A percentile compares a stretch with the other conserved stretches of the same genome.
phyloP scores from a whole-genome alignment of 2,888 invertebrate genomes.

The Heliothis peltigera region DNA sequence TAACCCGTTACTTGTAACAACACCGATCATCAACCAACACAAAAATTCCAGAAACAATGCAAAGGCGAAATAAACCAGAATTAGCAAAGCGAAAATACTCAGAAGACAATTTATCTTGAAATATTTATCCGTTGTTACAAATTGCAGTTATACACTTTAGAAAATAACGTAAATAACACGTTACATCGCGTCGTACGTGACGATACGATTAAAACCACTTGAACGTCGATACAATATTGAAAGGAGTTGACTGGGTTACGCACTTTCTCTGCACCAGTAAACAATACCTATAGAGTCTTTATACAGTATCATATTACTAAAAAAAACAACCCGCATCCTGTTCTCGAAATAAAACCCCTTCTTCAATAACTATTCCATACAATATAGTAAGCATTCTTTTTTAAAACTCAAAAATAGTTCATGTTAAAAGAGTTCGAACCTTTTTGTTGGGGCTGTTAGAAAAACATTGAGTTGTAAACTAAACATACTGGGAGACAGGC shows the following conservation, averaged over 20 bases:
- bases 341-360: slow-evolving; percentile 63
- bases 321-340: slow-evolving; percentile 75
- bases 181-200: slow-evolving; percentile 46
- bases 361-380: slow-evolving; percentile 16
- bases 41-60: slow-evolving; percentile 4
- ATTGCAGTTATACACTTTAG: slow-evolving; percentile 33
- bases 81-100: slow-evolving; percentile 10
- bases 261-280: slow-evolving; percentile 54
- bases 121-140: slow-evolving; percentile 17
- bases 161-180: slow-evolving; percentile 60
- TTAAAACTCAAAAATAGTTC: slow-evolving; percentile 31
- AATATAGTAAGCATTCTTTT: slow-evolving; percentile 28
- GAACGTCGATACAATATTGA: slow-evolving; percentile 30
- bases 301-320: slow-evolving; percentile 60
- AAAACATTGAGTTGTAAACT: slow-evolving; percentile 49
- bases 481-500: slow-evolving; percentile 52
- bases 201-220: slow-evolving; percentile 38
- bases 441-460: slow-evolving; percentile 51
- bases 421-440: slow-evolving; percentile 36
- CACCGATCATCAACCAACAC: slow-evolving; percentile 18
- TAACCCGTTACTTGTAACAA: slow-evolving; percentile 27
- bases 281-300: slow-evolving; percentile 33
- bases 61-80: slow-evolving; percentile 18
- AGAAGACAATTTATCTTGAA: slow-evolving; percentile 16
- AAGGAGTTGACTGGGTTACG: slow-evolving; percentile 49